Conservation (phyloP, 2,888 invertebrate genomes). For the Himalopsyche kuldschensis region DNA sequence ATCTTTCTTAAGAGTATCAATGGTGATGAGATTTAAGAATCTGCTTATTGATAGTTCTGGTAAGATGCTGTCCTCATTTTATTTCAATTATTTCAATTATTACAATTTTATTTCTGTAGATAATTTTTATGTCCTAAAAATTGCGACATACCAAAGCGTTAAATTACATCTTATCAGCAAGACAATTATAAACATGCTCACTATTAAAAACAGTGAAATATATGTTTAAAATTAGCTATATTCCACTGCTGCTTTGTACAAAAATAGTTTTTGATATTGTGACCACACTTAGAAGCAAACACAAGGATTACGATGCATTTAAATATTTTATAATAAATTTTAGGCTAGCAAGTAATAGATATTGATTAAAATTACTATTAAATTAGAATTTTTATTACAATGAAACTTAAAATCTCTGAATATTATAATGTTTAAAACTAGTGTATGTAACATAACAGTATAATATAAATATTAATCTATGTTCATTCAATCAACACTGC, state of each 20-base stretch:
- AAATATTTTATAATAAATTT: not conserved
- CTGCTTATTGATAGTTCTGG: too few relatives aligned
- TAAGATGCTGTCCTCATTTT: too few relatives aligned
- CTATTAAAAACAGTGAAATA: not conserved
- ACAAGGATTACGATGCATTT: not conserved
- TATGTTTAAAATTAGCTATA: not conserved
- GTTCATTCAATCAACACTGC: not conserved
- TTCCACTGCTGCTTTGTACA: not conserved
- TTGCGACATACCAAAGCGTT: not conserved
- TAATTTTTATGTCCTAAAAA: not conserved
- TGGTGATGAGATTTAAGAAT: too few relatives aligned
- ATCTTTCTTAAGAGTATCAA: too few relatives aligned
- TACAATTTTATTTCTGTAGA: not conserved
- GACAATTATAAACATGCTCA: not conserved
- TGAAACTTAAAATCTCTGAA: not conserved
- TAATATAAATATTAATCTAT: not conserved
- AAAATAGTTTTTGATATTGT: not conserved
- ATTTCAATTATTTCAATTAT: too few relatives aligned
- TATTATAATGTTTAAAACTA: not conserved
- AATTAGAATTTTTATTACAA: not conserved
- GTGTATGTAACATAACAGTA: not conserved
- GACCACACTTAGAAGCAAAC: not conserved
- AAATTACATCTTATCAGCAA: not conserved
- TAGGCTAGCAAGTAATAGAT: not conserved
- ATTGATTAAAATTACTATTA: not conserved